phyloP scores from a whole-genome alignment of 2,797 vertebrate genomes.

The Lutra lutra region DNA sequence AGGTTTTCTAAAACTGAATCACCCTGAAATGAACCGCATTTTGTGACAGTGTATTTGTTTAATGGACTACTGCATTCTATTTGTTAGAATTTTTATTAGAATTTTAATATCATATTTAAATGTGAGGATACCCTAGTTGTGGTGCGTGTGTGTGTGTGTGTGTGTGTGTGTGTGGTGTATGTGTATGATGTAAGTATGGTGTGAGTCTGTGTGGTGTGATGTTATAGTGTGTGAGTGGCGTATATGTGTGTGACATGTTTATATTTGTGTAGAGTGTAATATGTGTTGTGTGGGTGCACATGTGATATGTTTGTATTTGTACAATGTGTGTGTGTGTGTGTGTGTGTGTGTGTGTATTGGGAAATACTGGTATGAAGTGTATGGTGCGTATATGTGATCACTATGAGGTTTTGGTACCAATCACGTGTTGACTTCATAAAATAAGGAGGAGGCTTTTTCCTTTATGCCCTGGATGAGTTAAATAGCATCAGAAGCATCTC shows the following conservation, averaged over 20 bases:
- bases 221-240: background rate
- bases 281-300: background rate
- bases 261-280: background rate
- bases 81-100: slow-evolving; percentile 30
- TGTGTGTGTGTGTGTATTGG: background rate
- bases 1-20: slow-evolving; percentile 49
- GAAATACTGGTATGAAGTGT: background rate
- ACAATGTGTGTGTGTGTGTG: background rate
- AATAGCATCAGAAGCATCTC: slow-evolving; percentile 23
- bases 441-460: background rate
- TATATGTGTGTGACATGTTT: background rate
- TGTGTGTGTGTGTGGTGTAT: background rate
- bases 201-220: background rate
- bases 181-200: background rate
- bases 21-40: background rate
- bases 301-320: too few relatives aligned
- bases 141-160: background rate
- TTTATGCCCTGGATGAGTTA: background rate
- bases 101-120: background rate
- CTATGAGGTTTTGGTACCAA: background rate
- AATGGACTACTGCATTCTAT: background rate
- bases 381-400: background rate
- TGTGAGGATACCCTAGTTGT: background rate
- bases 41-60: slow-evolving; percentile 12
- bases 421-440: background rate